phyloP scores from a whole-genome alignment of 1,140 invertebrate species.

The Oscheius sp. region DNA sequence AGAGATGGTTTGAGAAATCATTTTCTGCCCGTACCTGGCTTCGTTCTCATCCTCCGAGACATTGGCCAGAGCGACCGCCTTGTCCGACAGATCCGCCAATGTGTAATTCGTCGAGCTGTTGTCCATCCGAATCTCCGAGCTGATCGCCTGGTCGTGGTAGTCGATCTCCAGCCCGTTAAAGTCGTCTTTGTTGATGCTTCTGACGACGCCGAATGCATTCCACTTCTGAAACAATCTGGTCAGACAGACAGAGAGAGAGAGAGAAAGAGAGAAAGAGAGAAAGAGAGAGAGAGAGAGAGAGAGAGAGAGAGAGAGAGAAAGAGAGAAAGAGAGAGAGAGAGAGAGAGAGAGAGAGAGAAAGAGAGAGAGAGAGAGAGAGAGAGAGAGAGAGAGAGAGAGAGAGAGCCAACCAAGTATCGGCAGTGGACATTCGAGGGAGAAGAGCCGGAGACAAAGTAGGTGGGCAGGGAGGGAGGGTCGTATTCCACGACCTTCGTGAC shows the following conservation, averaged over 20 bases:
- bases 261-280: no score
- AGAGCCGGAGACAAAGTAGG: constrained; percentile 5
- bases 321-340: no score
- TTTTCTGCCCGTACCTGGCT: not conserved
- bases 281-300: no score
- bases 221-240: constrained; percentile 4
- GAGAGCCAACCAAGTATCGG: not conserved
- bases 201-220: constrained; percentile 8
- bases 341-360: no score
- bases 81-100: not conserved
- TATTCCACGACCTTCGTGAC: constrained; percentile 2
- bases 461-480: not conserved
- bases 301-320: no score
- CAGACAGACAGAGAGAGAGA: not conserved
- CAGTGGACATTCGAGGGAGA: not conserved
- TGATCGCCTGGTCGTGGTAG: constrained; percentile 1
- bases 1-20: not conserved
- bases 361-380: not conserved
- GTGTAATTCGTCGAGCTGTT: not conserved
- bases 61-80: constrained; percentile 7
- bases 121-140: constrained; percentile 11
- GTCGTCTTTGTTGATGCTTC: not conserved
- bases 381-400: not conserved
- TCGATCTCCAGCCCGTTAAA: constrained; percentile 6
- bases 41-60: not conserved